Percentiles rank a stretch among this genome's conserved stretches.
phyloP scores from a whole-genome alignment of 2,113 vertebrate genomes.

The Pavo muticus region DNA sequence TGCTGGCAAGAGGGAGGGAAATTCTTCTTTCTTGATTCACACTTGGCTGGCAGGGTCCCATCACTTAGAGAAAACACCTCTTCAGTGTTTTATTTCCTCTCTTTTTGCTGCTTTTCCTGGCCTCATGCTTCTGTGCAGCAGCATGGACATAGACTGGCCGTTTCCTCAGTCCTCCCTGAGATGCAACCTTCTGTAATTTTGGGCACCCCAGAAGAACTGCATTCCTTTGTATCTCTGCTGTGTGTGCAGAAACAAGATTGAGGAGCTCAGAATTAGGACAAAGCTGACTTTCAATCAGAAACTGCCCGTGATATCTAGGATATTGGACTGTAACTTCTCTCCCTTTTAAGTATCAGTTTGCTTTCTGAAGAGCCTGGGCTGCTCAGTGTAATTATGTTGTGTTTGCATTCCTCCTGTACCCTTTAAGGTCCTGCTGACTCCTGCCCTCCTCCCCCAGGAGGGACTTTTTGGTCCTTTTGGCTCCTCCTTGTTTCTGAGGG shows the following conservation, averaged over 20 bases:
- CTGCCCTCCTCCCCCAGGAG: neutral
- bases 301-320: neutral
- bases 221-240: neutral
- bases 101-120: slow-evolving; percentile 1
- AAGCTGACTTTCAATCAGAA: neutral
- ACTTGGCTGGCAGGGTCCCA: slow-evolving; percentile 16
- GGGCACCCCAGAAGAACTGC: neutral
- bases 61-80: neutral
- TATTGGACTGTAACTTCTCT: rapidly evolving
- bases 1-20: neutral
- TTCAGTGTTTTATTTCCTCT: neutral
- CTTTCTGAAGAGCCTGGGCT: neutral
- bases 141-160: neutral
- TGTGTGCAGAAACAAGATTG: neutral
- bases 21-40: slow-evolving; percentile 6
- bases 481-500: neutral
- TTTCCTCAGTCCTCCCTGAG: neutral
- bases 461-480: neutral
- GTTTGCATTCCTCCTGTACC: neutral
- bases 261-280: neutral
- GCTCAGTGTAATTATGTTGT: neutral
- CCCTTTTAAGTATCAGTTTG: neutral
- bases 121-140: neutral
- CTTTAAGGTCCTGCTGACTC: neutral
- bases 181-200: neutral